Base-by-base conservation (phyloP, 2,113 vertebrate genomes). In the Peromyscus californicus region DNA sequence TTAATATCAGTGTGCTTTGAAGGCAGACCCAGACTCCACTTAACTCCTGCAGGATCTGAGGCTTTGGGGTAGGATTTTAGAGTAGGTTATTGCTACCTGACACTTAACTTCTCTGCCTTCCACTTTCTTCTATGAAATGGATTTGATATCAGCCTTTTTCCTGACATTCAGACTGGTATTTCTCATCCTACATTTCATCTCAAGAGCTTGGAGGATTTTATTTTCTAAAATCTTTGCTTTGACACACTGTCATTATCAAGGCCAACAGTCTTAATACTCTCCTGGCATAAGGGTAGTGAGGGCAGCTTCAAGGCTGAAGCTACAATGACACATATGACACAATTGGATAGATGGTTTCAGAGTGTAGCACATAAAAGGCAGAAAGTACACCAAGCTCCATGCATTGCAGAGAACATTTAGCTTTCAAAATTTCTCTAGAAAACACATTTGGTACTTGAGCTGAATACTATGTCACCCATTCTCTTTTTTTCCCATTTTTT, bases 11-110 rank as follows among this genome's bases (percentile, higher is more conserved):
- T 48, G 65, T 33, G 13, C 45, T 96, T 39, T 29, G 79, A 80
- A 94, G 76, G 67, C 33, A 45, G 69, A 33, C n/a, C 21, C 26
- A 4, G 19, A 51, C 39, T 29, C 4, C 17, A 36, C 13, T 39
- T 76, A 48, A 36, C 48, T 59, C 26, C 54, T 69, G 1, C 0
- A 26, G 26, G 48, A 42, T n/a, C 10, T 70, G 57, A 26, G 48
- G 63, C 61, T 90, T 92, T 83, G 9, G 90, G 33, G 85, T 26
- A 75, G 11, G 69, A 95, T 76, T 97, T 92, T 26, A 93, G 63
- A 51, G 70, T n/a, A 67, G 69, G 17, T 45, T 93, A n/a, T 54
- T 39, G 15, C 69, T 72, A 16, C 33, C n/a, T 83, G 67, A 83
- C 26, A n/a, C 10, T 72, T 93, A 69, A 83, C 79, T 31, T 79